Evolutionary conservation across 2,888 invertebrate species (phyloP).

Genomic region (Aleiodes alternator): DNA sequence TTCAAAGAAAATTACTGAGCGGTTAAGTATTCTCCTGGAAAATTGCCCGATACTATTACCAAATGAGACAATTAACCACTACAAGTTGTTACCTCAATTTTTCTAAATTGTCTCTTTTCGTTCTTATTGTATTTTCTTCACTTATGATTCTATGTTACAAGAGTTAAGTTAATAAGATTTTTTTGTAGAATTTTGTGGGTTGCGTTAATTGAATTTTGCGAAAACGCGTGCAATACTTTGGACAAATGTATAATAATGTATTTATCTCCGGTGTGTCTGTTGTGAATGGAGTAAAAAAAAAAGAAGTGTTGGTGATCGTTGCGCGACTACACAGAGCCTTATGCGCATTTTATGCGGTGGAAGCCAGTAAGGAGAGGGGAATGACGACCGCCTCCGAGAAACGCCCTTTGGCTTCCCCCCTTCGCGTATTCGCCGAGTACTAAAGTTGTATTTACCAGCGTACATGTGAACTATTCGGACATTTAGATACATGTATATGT

Average conservation of each 20-base stretch:
- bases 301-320: conserved; percentile 29
- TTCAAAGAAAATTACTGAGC: too few relatives aligned
- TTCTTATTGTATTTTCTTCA: background rate
- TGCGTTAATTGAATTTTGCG: background rate
- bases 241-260: conserved; percentile 14
- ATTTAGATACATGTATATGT: conserved; percentile 23
- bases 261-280: conserved; percentile 14
- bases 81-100: background rate
- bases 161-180: too few relatives aligned
- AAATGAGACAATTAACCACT: too few relatives aligned
- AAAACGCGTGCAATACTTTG: background rate
- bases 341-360: conserved; percentile 56
- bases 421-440: conserved; percentile 53
- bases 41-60: too few relatives aligned
- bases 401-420: conserved; percentile 72
- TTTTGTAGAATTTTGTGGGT: too few relatives aligned
- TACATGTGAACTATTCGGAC: conserved; percentile 31
- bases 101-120: background rate
- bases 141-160: too few relatives aligned
- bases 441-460: conserved; percentile 36
- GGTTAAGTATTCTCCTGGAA: too few relatives aligned
- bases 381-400: conserved; percentile 74
- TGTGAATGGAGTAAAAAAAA: background rate
- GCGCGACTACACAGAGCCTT: conserved; percentile 49
- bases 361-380: conserved; percentile 62